Base-by-base conservation (phyloP, 2,888 invertebrate species). In the Pecten maximus region DNA sequence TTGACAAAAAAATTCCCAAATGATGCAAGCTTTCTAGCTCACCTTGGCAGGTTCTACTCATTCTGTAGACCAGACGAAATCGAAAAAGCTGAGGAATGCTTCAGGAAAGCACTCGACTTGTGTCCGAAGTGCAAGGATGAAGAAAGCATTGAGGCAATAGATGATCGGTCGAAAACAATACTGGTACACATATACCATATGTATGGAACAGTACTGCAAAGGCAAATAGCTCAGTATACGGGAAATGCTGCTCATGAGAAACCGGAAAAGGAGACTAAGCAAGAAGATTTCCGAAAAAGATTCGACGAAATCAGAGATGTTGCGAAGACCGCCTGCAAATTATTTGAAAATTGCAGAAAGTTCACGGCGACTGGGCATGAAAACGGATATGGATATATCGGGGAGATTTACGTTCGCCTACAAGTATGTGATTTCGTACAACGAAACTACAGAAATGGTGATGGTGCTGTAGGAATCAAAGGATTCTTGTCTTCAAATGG, bases 1-100 rank as follows among this genome's bases (percentile, higher is more conserved):
- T 89, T 94, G 60, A 92, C 93, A 23, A 74, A 92, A 86, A 89
- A 91, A 10, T 94, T 93, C 89, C 94, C 94, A 15, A 90, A 92
- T 88, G 93, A 94, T 87, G 91, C 93, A 40, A 93, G 92, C 50
- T 94, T 92, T 87, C 91, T 88, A 39, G 94, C 94, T 15, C 94
- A 94, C 87, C 92, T 94, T 16, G 94, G 94, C 15, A 90, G 94
- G 15, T 92, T 94, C 88, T 92, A 92, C 88, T 91, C 94, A 15
- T 88, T 91, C 35, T 94, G 93, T 87, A 74, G 93, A 89, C 94
- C 93, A 16, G 93, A 93, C 28, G 92, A 93, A 86, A 93, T 92
- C 40, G 88, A 92, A 2, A 88, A 92, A 50, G 94, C 94, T 4
- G 93, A 93, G 87, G 90, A 91, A 86, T 92, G 92, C 40, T 93